A percentile compares a stretch with the other conserved stretches of the same genome.
phyloP scores from a whole-genome alignment of 1,140 invertebrate species.

The Zaprionus camerounensis region DNA sequence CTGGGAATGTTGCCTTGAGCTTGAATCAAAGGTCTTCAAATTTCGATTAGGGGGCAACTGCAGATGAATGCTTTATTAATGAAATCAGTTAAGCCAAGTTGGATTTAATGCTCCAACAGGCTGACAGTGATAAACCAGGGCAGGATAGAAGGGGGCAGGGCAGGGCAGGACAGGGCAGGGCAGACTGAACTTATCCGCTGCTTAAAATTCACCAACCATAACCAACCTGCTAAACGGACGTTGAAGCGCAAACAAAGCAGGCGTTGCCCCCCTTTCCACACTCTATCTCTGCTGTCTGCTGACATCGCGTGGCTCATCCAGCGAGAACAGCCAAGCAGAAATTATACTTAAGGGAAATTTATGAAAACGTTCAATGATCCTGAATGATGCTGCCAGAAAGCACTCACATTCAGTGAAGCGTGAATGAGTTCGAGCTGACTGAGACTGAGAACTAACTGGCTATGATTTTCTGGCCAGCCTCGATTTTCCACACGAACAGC shows the following conservation, averaged over 20 bases:
- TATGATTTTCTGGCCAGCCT: slow-evolving; percentile 48
- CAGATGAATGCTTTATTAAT: slow-evolving; percentile 29
- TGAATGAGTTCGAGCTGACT: slow-evolving; percentile 60
- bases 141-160: not conserved
- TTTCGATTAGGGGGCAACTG: slow-evolving; percentile 1
- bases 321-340: slow-evolving; percentile 41
- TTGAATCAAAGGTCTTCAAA: slow-evolving; percentile 5
- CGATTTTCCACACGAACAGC: slow-evolving; percentile 78
- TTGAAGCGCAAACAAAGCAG: slow-evolving; percentile 66
- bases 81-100: slow-evolving; percentile 45
- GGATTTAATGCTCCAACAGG: slow-evolving; percentile 27
- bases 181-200: not conserved
- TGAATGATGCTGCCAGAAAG: slow-evolving; percentile 55
- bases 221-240: slow-evolving; percentile 76
- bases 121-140: slow-evolving; percentile 24
- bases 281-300: not conserved
- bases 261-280: slow-evolving; percentile 12
- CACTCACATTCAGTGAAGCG: slow-evolving; percentile 65
- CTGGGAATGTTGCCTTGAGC: not conserved
- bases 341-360: slow-evolving; percentile 73
- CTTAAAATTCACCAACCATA: slow-evolving; percentile 79
- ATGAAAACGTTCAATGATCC: slow-evolving; percentile 83
- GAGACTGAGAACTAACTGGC: slow-evolving; percentile 38
- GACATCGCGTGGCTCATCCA: not conserved
- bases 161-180: not conserved